phyloP scores from a whole-genome alignment of 2,888 invertebrate genomes.

The Zele albiditarsus region DNA sequence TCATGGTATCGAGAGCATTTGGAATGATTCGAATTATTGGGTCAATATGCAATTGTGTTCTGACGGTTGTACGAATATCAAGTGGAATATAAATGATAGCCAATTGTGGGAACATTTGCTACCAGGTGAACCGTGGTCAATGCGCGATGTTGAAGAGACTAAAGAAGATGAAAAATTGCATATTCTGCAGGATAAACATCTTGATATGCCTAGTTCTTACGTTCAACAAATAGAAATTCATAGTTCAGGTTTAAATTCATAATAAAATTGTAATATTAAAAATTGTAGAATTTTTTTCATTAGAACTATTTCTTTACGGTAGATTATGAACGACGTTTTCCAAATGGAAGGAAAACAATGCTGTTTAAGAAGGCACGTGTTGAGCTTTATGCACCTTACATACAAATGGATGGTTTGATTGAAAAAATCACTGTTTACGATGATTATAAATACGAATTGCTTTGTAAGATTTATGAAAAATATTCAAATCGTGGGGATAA shows the following conservation, averaged over 20 bases:
- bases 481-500: conserved; percentile 78
- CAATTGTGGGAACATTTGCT: conserved; percentile 84
- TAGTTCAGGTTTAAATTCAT: conserved; percentile 73
- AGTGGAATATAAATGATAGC: conserved; percentile 78
- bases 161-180: conserved; percentile 75
- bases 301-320: conserved; percentile 38
- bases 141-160: conserved; percentile 70
- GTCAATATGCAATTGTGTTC: conserved; percentile 78
- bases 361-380: conserved; percentile 84
- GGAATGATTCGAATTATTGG: conserved; percentile 91
- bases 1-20: conserved; percentile 86
- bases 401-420: conserved; percentile 82
- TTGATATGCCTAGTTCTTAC: conserved; percentile 86
- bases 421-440: conserved; percentile 77
- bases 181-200: conserved; percentile 75
- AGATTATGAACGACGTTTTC: conserved; percentile 83
- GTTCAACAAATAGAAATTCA: conserved; percentile 80
- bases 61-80: conserved; percentile 74
- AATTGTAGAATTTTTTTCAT: background rate
- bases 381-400: conserved; percentile 86
- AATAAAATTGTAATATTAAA: background rate
- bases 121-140: conserved; percentile 79
- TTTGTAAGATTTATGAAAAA: conserved; percentile 63
- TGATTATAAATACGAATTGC: conserved; percentile 76
- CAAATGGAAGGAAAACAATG: conserved; percentile 80